Percentiles rank a stretch among this genome's conserved stretches.
Conservation (phyloP, 35 echinoderm and acorn worm species). For the Ophioderma brevispina region DNA sequence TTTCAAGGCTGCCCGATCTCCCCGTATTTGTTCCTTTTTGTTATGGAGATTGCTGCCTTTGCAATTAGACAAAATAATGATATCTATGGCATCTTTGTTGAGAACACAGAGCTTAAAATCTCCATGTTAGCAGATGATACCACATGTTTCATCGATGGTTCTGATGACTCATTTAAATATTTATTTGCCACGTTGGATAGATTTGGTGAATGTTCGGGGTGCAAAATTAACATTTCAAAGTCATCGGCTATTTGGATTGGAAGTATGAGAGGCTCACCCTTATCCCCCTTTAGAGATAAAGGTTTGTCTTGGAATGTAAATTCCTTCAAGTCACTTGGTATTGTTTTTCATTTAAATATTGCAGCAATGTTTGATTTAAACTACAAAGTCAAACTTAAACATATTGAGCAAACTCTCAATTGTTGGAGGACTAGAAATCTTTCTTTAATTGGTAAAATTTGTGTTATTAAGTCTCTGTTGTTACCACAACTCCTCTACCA, state of each 20-base stretch:
- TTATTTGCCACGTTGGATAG: background rate
- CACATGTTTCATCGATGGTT: background rate
- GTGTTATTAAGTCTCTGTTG: conserved; percentile 17
- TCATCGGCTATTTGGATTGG: background rate
- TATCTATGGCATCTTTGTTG: background rate
- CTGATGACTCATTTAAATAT: background rate
- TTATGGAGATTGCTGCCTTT: background rate
- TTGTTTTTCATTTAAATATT: background rate
- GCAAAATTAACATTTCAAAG: background rate
- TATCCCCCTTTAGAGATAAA: background rate
- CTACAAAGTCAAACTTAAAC: conserved; percentile 18
- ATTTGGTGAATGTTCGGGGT: background rate
- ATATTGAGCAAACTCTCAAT: background rate
- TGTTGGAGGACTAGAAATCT: no score
- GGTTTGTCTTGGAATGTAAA: background rate
- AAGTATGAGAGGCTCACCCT: background rate
- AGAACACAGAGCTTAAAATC: background rate
- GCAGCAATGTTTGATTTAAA: background rate
- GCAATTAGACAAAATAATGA: background rate
- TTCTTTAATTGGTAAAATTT: conserved; percentile 19
- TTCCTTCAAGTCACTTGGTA: conserved; percentile 1
- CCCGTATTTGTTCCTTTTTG: background rate
- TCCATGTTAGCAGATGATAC: background rate
- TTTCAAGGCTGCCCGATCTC: conserved; percentile 8
- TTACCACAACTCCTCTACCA: conserved; percentile 9